phyloP scores from a whole-genome alignment of 2,888 invertebrate species.

The Tetanocera ferruginea region DNA sequence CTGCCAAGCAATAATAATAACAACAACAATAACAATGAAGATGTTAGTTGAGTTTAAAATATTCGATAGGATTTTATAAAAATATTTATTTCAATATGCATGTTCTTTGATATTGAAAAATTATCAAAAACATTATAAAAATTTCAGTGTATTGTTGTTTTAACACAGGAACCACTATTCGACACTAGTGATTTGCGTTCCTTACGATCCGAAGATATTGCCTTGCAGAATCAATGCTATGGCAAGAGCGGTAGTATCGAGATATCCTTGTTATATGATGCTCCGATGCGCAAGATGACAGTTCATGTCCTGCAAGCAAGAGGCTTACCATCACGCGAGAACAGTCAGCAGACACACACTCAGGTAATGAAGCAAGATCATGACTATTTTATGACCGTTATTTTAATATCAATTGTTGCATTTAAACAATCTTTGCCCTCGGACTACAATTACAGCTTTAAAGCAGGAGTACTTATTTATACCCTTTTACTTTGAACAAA shows the following conservation, averaged over 20 bases:
- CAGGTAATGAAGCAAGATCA: slow-evolving; percentile 71
- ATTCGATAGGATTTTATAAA: not conserved
- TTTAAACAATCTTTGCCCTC: no score
- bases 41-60: slow-evolving; percentile 72
- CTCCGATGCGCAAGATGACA: slow-evolving; percentile 92
- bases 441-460: no score
- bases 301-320: slow-evolving; percentile 91
- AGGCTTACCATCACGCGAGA: slow-evolving; percentile 80
- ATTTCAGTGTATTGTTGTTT: not conserved
- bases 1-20: slow-evolving; percentile 74
- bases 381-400: no score
- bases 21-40: slow-evolving; percentile 73
- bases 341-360: slow-evolving; percentile 78
- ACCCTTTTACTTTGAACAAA: no score
- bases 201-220: slow-evolving; percentile 67
- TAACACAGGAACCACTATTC: slow-evolving; percentile 68
- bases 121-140: not conserved
- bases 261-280: slow-evolving; percentile 89
- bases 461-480: no score
- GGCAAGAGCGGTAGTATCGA: slow-evolving; percentile 83
- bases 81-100: not conserved
- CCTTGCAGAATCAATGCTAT: slow-evolving; percentile 70
- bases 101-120: not conserved
- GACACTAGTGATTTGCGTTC: slow-evolving; percentile 70
- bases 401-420: no score